Evolutionary conservation across 2,888 invertebrate genomes (phyloP).

Genomic region (Willowsia nigromaculata): DNA sequence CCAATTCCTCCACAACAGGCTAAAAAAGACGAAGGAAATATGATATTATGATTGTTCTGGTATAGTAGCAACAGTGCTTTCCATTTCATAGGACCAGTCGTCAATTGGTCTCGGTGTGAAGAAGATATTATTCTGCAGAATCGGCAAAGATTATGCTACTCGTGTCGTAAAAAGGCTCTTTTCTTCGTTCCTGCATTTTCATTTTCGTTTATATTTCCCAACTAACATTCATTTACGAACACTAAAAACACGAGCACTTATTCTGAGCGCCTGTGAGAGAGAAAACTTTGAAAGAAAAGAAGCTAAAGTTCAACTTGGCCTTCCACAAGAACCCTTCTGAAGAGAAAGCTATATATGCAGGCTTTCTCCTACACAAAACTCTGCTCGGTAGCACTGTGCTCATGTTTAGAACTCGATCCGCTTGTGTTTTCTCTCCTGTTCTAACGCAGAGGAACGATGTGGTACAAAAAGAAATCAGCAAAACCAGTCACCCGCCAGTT

Average conservation of each 20-base stretch:
- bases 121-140: conserved; percentile 49
- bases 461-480: conserved; percentile 51
- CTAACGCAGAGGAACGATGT: not conserved
- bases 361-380: not conserved
- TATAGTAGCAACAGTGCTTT: conserved; percentile 53
- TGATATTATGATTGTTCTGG: conserved; percentile 39
- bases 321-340: not conserved
- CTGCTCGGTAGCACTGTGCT: not conserved
- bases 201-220: conserved; percentile 22
- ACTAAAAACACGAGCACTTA: not conserved
- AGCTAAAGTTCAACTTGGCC: not conserved
- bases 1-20: conserved; percentile 2
- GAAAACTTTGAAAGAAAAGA: conserved; percentile 4
- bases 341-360: not conserved
- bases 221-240: conserved; percentile 21
- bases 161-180: conserved; percentile 23
- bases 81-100: conserved; percentile 13
- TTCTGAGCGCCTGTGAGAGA: not conserved
- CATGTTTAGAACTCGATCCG: not conserved
- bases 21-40: conserved; percentile 38
- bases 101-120: conserved; percentile 40
- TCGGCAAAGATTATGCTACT: conserved; percentile 54
- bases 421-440: conserved; percentile 15
- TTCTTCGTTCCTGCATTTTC: conserved; percentile 12
- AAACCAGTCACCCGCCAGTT: conserved; percentile 56